Percentiles rank a stretch among this genome's conserved stretches.
phyloP scores from a whole-genome alignment of 2,797 vertebrate genomes.

The Toxotes lorentzi region DNA sequence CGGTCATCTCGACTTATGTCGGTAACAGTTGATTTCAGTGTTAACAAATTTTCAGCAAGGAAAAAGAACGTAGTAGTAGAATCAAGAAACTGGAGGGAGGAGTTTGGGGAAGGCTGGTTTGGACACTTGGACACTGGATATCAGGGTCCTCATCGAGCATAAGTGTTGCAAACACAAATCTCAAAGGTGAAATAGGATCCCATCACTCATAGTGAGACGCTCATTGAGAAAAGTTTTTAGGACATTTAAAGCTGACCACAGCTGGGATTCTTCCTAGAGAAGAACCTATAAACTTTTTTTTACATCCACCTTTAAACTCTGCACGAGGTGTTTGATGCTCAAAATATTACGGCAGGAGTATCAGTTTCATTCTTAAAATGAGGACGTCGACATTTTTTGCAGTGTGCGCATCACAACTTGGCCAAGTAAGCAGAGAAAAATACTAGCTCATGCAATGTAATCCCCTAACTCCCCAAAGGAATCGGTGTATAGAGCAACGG shows the following conservation, averaged over 20 bases:
- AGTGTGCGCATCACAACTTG: constrained; percentile 35
- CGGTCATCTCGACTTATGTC: neutral
- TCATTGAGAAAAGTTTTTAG: neutral
- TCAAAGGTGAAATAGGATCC: neutral
- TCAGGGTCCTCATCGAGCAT: neutral
- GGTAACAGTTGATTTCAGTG: neutral
- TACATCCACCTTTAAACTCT: neutral
- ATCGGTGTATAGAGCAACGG: constrained; percentile 56
- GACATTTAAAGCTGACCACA: constrained; percentile 3
- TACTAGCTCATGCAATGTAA: constrained; percentile 66
- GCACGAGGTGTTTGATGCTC: neutral
- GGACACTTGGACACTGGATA: no score
- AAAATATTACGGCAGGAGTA: constrained; percentile 6
- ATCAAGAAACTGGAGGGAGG: neutral
- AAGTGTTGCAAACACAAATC: neutral
- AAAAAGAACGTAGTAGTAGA: neutral
- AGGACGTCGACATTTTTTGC: constrained; percentile 26
- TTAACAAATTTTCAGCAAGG: neutral
- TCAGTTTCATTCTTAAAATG: constrained; percentile 16
- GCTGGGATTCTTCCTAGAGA: constrained; percentile 2
- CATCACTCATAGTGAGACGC: neutral
- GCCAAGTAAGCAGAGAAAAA: constrained; percentile 65
- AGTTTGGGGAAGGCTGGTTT: neutral
- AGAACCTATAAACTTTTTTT: neutral
- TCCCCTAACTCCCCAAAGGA: constrained; percentile 66